These are phyloP conservation scores for Conger conger DNA, from an alignment of 2,113 vertebrate genomes.

Conservation along the genomic window DNA sequence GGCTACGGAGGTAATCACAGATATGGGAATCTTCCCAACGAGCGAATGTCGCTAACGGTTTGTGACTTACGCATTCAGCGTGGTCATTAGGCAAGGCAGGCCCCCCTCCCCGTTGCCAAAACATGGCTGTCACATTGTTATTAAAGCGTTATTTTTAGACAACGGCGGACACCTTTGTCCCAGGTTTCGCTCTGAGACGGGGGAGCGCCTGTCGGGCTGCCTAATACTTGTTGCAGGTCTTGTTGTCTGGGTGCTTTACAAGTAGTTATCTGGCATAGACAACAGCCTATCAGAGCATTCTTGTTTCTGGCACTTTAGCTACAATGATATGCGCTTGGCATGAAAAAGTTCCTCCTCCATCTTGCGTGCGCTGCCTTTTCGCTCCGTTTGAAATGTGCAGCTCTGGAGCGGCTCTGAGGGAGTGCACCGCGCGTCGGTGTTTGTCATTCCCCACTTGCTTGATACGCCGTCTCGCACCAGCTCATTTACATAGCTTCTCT, in stretches of 20 bases:
- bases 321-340: not conserved
- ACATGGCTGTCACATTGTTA: slow-evolving; percentile 64
- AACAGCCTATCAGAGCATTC: not conserved
- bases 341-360: not conserved
- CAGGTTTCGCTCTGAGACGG: slow-evolving; percentile 65
- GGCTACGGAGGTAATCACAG: not conserved
- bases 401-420: not conserved
- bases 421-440: not conserved
- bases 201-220: slow-evolving; percentile 60
- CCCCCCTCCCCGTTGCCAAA: slow-evolving; percentile 63
- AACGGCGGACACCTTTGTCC: slow-evolving; percentile 60
- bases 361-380: not conserved
- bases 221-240: slow-evolving; percentile 5
- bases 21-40: slow-evolving; percentile 43
- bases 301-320: not conserved
- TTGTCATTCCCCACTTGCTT: slow-evolving; percentile 3
- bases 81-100: slow-evolving; percentile 62
- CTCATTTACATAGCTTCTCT: slow-evolving; percentile 41
- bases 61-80: slow-evolving; percentile 40
- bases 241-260: not conserved
- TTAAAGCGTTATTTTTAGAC: slow-evolving; percentile 76
- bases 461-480: not conserved
- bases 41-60: slow-evolving; percentile 30
- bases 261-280: not conserved
- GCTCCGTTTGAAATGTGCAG: not conserved